These are phyloP conservation scores for Leptopilina clavipes DNA, from an alignment of 1,140 invertebrate species.

Conservation along the genomic window DNA sequence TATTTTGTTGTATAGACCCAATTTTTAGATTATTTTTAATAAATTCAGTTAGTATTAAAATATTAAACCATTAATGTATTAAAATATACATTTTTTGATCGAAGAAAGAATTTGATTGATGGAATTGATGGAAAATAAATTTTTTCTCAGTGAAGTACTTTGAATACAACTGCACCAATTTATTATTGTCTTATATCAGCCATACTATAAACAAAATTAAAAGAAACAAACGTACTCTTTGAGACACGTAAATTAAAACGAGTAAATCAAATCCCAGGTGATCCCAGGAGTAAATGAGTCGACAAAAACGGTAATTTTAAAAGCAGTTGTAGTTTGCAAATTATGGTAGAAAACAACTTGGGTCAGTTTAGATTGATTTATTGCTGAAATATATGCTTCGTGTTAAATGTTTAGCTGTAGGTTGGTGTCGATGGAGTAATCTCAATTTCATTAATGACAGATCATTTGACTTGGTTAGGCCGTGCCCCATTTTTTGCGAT, in stretches of 20 bases:
- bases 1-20: too few species aligned
- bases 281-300: constrained; percentile 49
- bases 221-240: background rate
- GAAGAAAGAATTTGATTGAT: too few species aligned
- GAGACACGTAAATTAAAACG: constrained; percentile 45
- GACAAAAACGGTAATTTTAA: constrained; percentile 54
- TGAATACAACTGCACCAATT: too few species aligned
- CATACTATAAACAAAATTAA: background rate
- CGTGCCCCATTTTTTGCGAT: background rate
- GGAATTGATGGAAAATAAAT: too few species aligned
- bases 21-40: too few species aligned
- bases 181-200: too few species aligned
- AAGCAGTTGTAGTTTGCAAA: constrained; percentile 38
- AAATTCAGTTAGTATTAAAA: too few species aligned
- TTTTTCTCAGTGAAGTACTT: too few species aligned
- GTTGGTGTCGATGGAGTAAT: constrained; percentile 54
- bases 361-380: constrained; percentile 55
- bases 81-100: too few species aligned
- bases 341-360: constrained; percentile 54
- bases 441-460: constrained; percentile 56
- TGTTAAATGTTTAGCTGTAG: constrained; percentile 40
- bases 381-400: constrained; percentile 46
- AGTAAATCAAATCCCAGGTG: constrained; percentile 49
- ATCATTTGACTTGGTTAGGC: background rate
- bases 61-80: too few species aligned